Conservation (phyloP, 2,888 invertebrate species). For the Agriotes lineatus region DNA sequence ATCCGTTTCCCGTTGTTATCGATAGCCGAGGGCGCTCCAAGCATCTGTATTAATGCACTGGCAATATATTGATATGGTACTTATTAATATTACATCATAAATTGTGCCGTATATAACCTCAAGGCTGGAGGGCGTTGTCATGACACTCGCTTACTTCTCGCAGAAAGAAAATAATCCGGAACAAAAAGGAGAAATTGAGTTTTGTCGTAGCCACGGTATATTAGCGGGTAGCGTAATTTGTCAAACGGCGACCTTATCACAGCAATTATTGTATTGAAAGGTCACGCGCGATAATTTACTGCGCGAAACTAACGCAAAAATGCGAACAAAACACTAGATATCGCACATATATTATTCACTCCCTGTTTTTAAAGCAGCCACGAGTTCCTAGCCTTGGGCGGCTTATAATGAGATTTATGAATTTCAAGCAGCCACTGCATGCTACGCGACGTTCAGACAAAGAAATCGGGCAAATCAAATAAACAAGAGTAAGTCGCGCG, state of each 20-base stretch:
- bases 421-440: constrained; percentile 39
- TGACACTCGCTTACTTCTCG: constrained; percentile 54
- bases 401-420: constrained; percentile 44
- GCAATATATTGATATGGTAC: constrained; percentile 54
- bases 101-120: constrained; percentile 52
- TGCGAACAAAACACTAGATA: constrained; percentile 15
- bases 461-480: constrained; percentile 33
- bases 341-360: constrained; percentile 8
- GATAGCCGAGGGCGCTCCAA: constrained; percentile 48
- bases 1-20: constrained; percentile 47
- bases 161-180: constrained; percentile 55
- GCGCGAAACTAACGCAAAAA: constrained; percentile 4
- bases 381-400: constrained; percentile 36
- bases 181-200: constrained; percentile 53
- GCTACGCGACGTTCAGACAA: constrained; percentile 31
- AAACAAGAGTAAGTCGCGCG: constrained; percentile 32
- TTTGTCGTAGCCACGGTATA: constrained; percentile 42
- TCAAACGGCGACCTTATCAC: constrained; percentile 14
- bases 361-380: constrained; percentile 36
- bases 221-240: constrained; percentile 19
- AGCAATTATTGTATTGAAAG: constrained; percentile 24
- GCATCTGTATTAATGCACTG: constrained; percentile 52
- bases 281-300: constrained; percentile 20
- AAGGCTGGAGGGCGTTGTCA: constrained; percentile 57
- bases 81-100: constrained; percentile 57